Conservation (phyloP, 2,797 vertebrate genomes). For the Rhyacichthys aspro region DNA sequence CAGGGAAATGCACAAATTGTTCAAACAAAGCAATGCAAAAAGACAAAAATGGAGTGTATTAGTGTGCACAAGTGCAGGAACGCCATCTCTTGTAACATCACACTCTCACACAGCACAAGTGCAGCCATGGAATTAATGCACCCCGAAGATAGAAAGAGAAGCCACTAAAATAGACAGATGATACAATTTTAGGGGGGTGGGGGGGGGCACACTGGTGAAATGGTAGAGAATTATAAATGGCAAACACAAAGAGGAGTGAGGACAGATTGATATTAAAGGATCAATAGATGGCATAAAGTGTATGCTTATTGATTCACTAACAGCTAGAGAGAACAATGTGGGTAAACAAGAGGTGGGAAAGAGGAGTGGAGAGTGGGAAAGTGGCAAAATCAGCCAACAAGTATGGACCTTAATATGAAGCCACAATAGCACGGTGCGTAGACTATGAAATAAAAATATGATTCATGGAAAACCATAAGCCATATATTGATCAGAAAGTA, state of each 20-base stretch:
- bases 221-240: conserved; percentile 21
- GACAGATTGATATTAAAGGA: conserved; percentile 60
- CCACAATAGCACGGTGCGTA: too few species aligned
- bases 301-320: conserved; percentile 71
- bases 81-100: conserved; percentile 66
- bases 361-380: neutral
- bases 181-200: conserved; percentile 58
- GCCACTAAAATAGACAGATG: conserved; percentile 38
- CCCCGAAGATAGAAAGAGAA: conserved; percentile 52
- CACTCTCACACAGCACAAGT: conserved; percentile 48
- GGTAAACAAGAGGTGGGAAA: conserved; percentile 4
- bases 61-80: conserved; percentile 46
- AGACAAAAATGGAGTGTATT: conserved; percentile 48
- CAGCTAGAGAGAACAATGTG: conserved; percentile 25
- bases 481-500: too few species aligned
- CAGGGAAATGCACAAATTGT: conserved; percentile 63
- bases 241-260: conserved; percentile 47
- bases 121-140: conserved; percentile 30
- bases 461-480: too few species aligned
- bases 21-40: conserved; percentile 51
- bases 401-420: too few species aligned
- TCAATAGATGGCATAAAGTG: conserved; percentile 76
- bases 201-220: conserved; percentile 17
- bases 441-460: too few species aligned
- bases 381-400: too few species aligned